phyloP scores from a whole-genome alignment of 2,113 vertebrate genomes.

The Cercocebus atys region DNA sequence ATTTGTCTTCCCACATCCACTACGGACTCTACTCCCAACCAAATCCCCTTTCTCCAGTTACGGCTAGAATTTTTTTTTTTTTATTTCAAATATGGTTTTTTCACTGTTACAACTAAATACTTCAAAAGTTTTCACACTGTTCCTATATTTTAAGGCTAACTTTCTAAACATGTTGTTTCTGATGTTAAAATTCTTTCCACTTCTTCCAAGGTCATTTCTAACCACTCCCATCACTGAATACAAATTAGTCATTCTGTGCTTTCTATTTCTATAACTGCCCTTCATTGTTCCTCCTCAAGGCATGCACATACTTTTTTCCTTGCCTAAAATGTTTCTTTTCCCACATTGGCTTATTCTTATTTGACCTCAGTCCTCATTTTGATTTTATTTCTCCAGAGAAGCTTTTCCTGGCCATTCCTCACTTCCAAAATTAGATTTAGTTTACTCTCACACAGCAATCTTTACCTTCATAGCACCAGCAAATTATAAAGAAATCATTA shows the following conservation, averaged over 20 bases:
- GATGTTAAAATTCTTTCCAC: neutral
- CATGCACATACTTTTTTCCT: neutral
- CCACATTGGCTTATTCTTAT: neutral
- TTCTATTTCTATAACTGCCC: neutral
- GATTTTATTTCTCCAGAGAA: neutral
- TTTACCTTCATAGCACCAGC: neutral
- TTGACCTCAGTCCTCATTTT: neutral
- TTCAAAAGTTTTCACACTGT: neutral
- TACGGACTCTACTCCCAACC: neutral
- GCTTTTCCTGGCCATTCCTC: neutral
- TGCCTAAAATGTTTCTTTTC: neutral
- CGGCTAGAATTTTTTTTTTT: neutral
- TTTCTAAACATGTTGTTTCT: neutral
- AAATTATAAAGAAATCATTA: neutral
- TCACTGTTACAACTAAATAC: neutral
- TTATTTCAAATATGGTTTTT: neutral
- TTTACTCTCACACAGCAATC: neutral
- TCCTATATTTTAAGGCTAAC: neutral
- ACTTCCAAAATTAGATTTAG: neutral
- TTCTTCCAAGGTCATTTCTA: neutral
- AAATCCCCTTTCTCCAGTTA: neutral
- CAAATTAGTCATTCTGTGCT: neutral
- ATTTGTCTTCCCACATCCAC: neutral
- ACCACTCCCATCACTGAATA: neutral
- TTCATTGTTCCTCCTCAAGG: neutral